Base-by-base conservation (phyloP, 2,797 vertebrate genomes). In the Bucorvus abyssinicus region DNA sequence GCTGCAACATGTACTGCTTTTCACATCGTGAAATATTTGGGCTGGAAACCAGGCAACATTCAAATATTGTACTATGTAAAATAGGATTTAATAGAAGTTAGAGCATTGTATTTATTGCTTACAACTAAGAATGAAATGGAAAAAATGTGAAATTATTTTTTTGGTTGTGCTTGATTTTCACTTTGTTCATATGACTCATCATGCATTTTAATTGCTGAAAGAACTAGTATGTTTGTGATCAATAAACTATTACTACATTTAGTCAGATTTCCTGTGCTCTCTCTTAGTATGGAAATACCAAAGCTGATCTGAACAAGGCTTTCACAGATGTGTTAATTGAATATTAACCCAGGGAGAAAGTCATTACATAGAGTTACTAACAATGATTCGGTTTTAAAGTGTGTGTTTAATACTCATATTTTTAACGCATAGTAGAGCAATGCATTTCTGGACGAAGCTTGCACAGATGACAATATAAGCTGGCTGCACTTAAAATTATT, bases 41-140 rank as follows among this genome's bases (percentile, higher is more conserved):
- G 87, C 81, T 97, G 89, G 74, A 94, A 95, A 94, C 90, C 89
- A 90, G 84, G 40, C 75, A 60, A 91, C 67, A 36, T 89, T 96
- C 85, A 78, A 83, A 18, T 94, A 61, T 93, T 92, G 56, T 75
- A 55, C 90, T 86, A 26, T 97, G 94, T 97, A 97, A 88, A 96
- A 95, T 97, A 85, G 95, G 38, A 40, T 91, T 77, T 84, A 90
- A 61, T 70, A 61, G 75, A 93, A 92, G 49, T 30, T 73, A 36
- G 36, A 80, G 61, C 89, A 70, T 34, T 96, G 91, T 96, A 97
- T 97, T 97, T 97, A 97, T 96, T 97, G 94, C 91, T 95, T 95
- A 89, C 40, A 30, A 30, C 61, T 75, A 94, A 61, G 71, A 87
- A 80, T 34, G 38, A 93, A 95, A 94, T 52, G 40, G 81, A 84